Evolutionary conservation across 2,113 vertebrate species (phyloP).

Genomic region (Tichodroma muraria): DNA sequence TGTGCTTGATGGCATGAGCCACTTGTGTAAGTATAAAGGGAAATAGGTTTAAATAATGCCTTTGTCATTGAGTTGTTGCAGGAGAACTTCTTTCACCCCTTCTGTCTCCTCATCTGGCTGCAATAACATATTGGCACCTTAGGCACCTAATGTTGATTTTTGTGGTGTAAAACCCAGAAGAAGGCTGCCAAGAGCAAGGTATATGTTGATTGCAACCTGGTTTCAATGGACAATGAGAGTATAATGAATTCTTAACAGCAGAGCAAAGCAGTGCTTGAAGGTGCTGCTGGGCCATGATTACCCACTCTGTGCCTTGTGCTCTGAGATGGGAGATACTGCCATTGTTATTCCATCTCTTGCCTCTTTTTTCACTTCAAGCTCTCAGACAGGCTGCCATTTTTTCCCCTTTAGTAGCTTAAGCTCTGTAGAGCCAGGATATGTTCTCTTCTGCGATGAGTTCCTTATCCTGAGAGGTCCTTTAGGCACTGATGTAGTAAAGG

Average conservation of each 20-base stretch:
- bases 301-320: accelerated
- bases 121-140: not conserved
- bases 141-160: not conserved
- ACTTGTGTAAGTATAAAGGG: not conserved
- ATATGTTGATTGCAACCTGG: not conserved
- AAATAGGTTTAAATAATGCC: not conserved
- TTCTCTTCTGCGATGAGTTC: not conserved
- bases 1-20: not conserved
- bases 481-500: not conserved
- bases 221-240: not conserved
- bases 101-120: not conserved
- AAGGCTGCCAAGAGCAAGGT: not conserved
- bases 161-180: not conserved
- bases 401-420: not conserved
- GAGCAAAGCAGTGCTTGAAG: not conserved
- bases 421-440: not conserved
- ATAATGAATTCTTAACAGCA: not conserved
- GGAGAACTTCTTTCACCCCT: not conserved
- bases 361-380: not conserved
- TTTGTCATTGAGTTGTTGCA: not conserved
- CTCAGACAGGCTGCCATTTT: not conserved
- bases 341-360: not conserved
- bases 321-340: not conserved
- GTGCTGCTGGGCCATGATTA: not conserved
- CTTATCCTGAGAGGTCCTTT: not conserved